A percentile compares a stretch with the other conserved stretches of the same genome.
Evolutionary conservation across 2,888 invertebrate species (phyloP).

Genomic region (Ramazzottius varieornatus): DNA sequence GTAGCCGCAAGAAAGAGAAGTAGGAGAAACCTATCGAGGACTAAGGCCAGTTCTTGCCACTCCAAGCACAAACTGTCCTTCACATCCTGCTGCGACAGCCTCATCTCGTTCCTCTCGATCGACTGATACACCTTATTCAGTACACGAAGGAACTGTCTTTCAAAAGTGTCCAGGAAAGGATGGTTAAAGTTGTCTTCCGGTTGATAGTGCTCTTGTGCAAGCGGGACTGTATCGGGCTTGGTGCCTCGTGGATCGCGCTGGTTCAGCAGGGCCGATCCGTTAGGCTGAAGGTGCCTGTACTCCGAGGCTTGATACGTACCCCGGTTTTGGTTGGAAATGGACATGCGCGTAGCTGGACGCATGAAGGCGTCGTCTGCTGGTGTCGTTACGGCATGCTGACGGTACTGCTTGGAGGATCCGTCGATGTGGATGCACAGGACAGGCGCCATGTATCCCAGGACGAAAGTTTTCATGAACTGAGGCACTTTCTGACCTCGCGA

Average conservation of each 20-base stretch:
- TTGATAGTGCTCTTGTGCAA: neutral
- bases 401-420: neutral
- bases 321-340: constrained; percentile 5
- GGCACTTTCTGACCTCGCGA: constrained; percentile 53
- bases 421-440: constrained; percentile 17
- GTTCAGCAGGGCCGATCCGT: neutral
- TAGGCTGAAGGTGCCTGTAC: neutral
- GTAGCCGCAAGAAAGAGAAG: neutral
- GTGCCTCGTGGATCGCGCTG: too few relatives aligned
- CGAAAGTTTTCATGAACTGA: constrained; percentile 37
- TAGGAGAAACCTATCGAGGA: constrained; percentile 33
- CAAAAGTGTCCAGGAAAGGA: constrained; percentile 25
- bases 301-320: neutral
- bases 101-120: constrained; percentile 49
- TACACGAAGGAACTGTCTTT: constrained; percentile 37
- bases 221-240: neutral
- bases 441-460: constrained; percentile 41
- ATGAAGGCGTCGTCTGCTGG: constrained; percentile 5
- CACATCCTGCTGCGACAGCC: constrained; percentile 48
- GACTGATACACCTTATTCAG: constrained; percentile 42
- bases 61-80: constrained; percentile 51
- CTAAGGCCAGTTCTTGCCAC: constrained; percentile 55
- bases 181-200: neutral
- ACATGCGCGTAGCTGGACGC: constrained; percentile 6
- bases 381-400: constrained; percentile 9